These are phyloP conservation scores for Dasysyrphus albostriatus DNA, from an alignment of 2,888 invertebrate species.

Conservation along the genomic window DNA sequence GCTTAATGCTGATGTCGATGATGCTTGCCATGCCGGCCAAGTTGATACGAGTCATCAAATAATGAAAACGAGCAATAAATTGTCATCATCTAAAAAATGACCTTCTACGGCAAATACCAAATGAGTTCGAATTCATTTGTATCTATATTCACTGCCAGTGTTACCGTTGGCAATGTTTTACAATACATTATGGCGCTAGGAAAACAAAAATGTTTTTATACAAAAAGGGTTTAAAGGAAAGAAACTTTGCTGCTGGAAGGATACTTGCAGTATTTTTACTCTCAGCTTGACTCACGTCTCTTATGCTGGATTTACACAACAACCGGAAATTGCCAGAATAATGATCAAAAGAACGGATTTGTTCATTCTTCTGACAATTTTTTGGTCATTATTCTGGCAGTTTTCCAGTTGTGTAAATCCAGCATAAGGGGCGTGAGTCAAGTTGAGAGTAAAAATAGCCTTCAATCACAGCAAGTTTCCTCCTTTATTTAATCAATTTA, in stretches of 20 bases:
- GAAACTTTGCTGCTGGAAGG: not conserved
- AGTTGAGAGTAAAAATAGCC: too few species aligned
- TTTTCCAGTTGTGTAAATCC: too few species aligned
- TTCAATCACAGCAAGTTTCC: too few species aligned
- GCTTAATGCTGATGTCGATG: not conserved
- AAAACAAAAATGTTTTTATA: not conserved
- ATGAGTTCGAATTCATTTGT: conserved; percentile 8
- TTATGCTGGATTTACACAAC: too few species aligned
- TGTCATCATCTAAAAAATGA: conserved; percentile 57
- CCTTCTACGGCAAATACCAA: conserved; percentile 56
- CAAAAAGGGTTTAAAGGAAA: not conserved
- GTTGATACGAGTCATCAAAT: conserved; percentile 41
- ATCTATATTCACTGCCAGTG: not conserved
- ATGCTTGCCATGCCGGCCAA: not conserved
- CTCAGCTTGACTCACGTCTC: too few species aligned
- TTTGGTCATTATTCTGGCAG: too few species aligned
- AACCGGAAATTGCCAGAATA: too few species aligned
- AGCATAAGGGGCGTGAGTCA: too few species aligned
- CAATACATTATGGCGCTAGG: not conserved
- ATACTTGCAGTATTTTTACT: too few species aligned
- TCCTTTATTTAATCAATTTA: too few species aligned
- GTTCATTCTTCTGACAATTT: too few species aligned
- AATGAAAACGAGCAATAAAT: conserved; percentile 57
- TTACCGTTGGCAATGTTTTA: not conserved
- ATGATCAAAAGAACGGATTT: too few species aligned